Base-by-base conservation (phyloP, 2,797 vertebrate genomes). In the Loriculus beryllinus region DNA sequence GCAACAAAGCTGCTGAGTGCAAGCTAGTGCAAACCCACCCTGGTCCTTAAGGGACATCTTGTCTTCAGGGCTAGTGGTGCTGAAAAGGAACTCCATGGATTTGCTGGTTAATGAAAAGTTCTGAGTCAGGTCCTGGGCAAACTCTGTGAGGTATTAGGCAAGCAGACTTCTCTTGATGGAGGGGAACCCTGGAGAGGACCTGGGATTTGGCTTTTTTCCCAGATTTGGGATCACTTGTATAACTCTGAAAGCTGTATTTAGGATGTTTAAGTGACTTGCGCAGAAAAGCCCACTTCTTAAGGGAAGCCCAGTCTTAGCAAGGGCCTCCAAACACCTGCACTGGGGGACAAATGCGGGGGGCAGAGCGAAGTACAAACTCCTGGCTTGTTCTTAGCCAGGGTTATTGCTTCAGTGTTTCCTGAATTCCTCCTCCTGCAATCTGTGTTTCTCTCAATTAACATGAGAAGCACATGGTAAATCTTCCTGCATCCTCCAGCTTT, bases 201-300 rank as follows among this genome's bases (percentile, higher is more conserved):
- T 39, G 19, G 8, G 8, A 8, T 49, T 16, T 1, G 7, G 23
- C 7, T 45, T 60, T 20, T 7, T 15, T 39, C 25, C 20, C 37
- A 22, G n/a, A 14, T 59, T 33, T 87, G 64, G 23, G 14, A 79
- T 85, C 2, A 14, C n/a, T 10, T 42, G 9, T 33, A 7, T 70
- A 40, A 67, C 37, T 69, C 23, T 29, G 23, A 54, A 37, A 35
- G n/a, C 22, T 43, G 28, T 33, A 26, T 37, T 43, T 7, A 71
- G 20, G 5, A 2, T 31, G 18, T 7, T 0, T 26, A 7, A 3
- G 5, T 17, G 10, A 42, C 28, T 59, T 21, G 67, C 6, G 5
- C 14, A 75, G 48, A 48, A 80, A 49, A 82, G 18, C 33, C 2
- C 7, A 3, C 23, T 35, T 62, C 4, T 31, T 25, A 60, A 59